Evolutionary conservation across 2,888 invertebrate genomes (phyloP), one percentile per base, ranked within the genome.

Genomic region (Uropetala carovei): DNA sequence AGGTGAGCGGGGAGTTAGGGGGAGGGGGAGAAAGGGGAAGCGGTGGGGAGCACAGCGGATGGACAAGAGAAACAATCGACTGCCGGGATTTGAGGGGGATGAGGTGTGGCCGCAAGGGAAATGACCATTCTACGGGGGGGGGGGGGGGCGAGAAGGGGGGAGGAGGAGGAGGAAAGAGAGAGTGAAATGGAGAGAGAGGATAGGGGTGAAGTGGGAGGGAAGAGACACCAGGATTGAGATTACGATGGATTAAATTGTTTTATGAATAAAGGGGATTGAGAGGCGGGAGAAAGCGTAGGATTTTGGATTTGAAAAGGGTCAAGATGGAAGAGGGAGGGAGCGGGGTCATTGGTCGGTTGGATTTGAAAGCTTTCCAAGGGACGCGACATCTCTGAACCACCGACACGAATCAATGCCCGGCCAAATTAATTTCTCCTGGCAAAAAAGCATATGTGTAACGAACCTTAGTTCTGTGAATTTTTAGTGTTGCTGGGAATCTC

Each of bases 11-110:
- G 83, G 83, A 56, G 83, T 16, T 43, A n/a, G 9, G 83, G 56
- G 16, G 82, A 82, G 13, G 14, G 82, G 82, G 8, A 14, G 82
- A 64, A 43, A 43, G 43, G 82, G 30, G 60, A 7, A 18, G 83
- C 30, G 14, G 43, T 18, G 11, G 27, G 83, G 2, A 27, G 82
- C 8, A 22, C 43, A 56, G 83, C n/a, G 58, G 22, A 43, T 22
- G 85, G 57, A 30, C 43, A 89, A 9, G 43, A n/a, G 56, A 89
- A 89, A 89, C 89, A 64, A 89, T 56, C 60, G 86, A 27, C n/a
- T 68, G 59, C 13, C 30, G 89, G 89, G 68, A 89, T 18, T 89
- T 18, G 64, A n/a, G n/a, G 64, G 64, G 27, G 16, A 8, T 30
- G 30, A 18, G 58, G 14, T 58, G 85, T 16, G 43, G n/a, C 30